Conservation (phyloP, 2,797 vertebrate genomes). For the Netta rufina region DNA sequence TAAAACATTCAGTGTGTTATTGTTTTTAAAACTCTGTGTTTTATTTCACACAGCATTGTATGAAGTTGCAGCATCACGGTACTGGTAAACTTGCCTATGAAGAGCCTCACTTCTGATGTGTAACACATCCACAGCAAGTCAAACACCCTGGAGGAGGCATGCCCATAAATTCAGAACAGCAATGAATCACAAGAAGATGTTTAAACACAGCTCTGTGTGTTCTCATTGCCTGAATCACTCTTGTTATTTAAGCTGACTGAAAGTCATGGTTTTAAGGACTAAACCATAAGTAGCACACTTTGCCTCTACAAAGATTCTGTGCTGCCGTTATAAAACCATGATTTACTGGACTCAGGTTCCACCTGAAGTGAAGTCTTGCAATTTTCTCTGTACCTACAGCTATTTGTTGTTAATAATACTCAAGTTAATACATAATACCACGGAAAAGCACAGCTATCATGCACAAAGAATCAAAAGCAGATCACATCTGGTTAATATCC, state of each 20-base stretch:
- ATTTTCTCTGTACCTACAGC: neutral
- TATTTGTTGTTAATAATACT: neutral
- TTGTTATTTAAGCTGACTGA: neutral
- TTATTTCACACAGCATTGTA: neutral
- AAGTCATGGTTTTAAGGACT: neutral
- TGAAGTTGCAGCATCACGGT: neutral
- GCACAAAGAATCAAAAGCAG: neutral
- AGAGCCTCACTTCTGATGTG: neutral
- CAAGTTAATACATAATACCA: neutral
- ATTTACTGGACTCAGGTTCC: neutral
- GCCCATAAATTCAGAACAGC: neutral
- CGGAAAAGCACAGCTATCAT: neutral
- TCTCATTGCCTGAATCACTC: neutral
- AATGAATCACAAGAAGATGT: neutral
- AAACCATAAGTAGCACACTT: neutral
- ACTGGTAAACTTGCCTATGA: neutral
- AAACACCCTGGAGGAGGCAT: neutral
- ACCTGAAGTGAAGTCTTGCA: neutral
- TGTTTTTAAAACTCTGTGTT: neutral
- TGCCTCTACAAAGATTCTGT: neutral
- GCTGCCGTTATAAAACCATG: accelerated
- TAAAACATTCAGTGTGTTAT: neutral
- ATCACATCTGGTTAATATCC: neutral
- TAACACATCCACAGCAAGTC: neutral
- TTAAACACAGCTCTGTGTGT: neutral